These are phyloP conservation scores for Proisotoma minuta DNA, from an alignment of 2,888 invertebrate species.

Conservation along the genomic window DNA sequence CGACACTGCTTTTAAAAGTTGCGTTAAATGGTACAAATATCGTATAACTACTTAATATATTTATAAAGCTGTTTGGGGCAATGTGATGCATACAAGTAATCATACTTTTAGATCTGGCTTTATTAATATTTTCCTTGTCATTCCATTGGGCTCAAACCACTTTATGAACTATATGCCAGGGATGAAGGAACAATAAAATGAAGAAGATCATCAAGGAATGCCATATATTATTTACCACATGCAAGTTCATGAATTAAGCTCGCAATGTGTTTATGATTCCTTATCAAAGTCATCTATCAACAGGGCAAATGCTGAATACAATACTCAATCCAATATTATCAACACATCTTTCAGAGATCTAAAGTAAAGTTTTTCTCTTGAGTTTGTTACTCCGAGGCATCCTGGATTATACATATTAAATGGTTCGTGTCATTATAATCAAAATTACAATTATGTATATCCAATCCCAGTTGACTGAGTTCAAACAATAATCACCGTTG, in stretches of 20 bases:
- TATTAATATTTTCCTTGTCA: neutral
- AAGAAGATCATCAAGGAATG: neutral
- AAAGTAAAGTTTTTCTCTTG: neutral
- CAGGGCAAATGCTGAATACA: neutral
- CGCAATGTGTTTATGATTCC: neutral
- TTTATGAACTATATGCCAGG: no score
- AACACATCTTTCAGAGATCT: neutral
- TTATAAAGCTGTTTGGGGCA: neutral
- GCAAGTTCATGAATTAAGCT: conserved; percentile 10
- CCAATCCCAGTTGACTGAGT: neutral
- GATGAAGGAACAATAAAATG: neutral
- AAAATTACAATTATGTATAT: no score
- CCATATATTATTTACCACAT: no score
- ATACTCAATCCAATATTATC: conserved; percentile 2
- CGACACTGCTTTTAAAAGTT: no score
- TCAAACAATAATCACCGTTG: conserved; percentile 14
- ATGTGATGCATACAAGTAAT: neutral
- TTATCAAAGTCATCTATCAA: conserved; percentile 6
- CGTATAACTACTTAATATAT: neutral
- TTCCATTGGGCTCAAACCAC: no score
- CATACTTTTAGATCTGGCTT: no score
- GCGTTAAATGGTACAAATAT: no score
- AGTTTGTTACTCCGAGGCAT: neutral
- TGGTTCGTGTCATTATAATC: neutral
- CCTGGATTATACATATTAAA: neutral